Evolutionary conservation across 2,888 invertebrate species (phyloP).

Genomic region (Hydroisotoma schaefferi): DNA sequence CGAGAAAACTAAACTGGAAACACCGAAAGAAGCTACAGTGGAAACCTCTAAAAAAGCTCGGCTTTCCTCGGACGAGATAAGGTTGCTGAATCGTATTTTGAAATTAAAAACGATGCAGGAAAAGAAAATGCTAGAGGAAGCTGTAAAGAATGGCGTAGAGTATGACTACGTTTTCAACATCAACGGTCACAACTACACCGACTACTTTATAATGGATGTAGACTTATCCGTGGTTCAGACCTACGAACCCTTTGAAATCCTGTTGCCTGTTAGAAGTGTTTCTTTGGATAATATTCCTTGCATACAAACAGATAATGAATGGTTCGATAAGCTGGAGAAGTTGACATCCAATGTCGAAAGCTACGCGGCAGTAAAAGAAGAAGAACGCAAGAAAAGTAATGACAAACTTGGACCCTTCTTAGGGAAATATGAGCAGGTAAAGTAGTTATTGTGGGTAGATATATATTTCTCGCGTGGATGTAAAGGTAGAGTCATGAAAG

Average conservation of each 20-base stretch:
- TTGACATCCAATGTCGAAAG: background rate
- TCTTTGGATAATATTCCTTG: too few relatives aligned
- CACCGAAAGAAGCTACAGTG: background rate
- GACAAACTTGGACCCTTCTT: background rate
- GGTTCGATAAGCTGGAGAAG: background rate
- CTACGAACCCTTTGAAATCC: too few relatives aligned
- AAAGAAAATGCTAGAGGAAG: background rate
- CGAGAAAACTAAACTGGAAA: too few relatives aligned
- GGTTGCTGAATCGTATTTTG: too few relatives aligned
- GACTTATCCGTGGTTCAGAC: background rate
- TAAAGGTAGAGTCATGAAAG: too few relatives aligned
- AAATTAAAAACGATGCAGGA: background rate
- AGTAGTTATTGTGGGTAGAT: background rate
- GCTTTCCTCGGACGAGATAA: too few relatives aligned
- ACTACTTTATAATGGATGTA: slow-evolving; percentile 1
- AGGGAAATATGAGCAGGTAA: background rate
- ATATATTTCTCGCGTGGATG: background rate
- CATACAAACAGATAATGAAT: too few relatives aligned
- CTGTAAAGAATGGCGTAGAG: background rate
- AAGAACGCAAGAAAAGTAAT: background rate
- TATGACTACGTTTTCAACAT: background rate
- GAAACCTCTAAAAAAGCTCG: too few relatives aligned
- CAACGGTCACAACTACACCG: background rate
- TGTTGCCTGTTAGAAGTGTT: too few relatives aligned
- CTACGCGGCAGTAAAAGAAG: background rate